Evolutionary conservation across 1,140 invertebrate species (phyloP), one percentile per base, ranked within the genome.

Genomic region (Ephestia elutella): DNA sequence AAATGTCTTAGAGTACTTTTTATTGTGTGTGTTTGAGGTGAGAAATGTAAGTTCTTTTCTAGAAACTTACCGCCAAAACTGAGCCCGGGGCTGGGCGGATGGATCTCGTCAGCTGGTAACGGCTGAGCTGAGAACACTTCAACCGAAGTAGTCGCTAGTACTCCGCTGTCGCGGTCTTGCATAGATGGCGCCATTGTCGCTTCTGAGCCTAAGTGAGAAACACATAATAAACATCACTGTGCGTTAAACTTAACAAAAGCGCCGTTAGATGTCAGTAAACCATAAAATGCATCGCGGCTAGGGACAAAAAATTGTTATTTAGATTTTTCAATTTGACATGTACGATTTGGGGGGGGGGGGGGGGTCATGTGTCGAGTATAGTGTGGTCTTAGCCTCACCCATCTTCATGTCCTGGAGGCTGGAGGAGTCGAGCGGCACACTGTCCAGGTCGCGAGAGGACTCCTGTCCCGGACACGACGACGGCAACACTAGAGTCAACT

Each of bases 401-500:
- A 86, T 83, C 78, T 93, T 90, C 70, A 95, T 91, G 78, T 95
- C 94, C 66, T 93, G 91, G 61, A 96, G 91, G 82, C 94, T 95
- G 66, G 94, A 95, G 13, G 94, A 93, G 83, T 96, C 94, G 1
- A 94, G 93, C 35, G 95, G 91, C 38, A 95, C 94, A 56, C 94
- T 95, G 82, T 95, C 94, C 20, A 94, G 89, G 89, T 95, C 94
- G 54, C 93, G 92, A 49, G 93, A 95, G 63, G 94, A 95, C 90
- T 95, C 94, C 82, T 95, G 94, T 17, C 94, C 94, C 55, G 94
- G 93, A 72, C 92, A 93, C 73, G 91, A 93, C 28, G 93, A 93
- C 57, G 96, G 94, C 92, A 97, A 95, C 49, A 97, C 93, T 63
- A 97, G 91, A 0, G 95, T 97, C 38, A 97, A 89, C 87, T 97